phyloP scores from a whole-genome alignment of 2,113 vertebrate species.

The Microcebus jonahi region DNA sequence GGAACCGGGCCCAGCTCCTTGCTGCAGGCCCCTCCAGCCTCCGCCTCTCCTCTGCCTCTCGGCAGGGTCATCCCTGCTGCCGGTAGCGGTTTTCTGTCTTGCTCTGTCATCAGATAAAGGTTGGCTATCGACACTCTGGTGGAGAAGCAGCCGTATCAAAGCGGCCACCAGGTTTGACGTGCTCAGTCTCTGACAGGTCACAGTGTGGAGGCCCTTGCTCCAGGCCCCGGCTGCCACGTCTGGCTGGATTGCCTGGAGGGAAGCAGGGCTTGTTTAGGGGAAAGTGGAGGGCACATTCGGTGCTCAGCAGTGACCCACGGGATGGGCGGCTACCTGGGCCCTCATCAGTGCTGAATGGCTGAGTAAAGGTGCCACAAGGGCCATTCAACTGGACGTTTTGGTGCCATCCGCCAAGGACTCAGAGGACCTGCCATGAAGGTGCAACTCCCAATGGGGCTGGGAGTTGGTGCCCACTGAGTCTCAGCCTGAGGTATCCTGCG shows the following conservation, averaged over 20 bases:
- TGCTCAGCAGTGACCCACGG: background rate
- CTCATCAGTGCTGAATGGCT: background rate
- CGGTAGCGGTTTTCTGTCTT: background rate
- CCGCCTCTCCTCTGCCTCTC: accelerated
- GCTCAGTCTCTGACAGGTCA: background rate
- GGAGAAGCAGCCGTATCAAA: background rate
- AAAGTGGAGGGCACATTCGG: background rate
- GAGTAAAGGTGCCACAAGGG: background rate
- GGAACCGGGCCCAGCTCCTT: background rate
- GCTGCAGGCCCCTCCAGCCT: accelerated
- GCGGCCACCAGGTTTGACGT: background rate
- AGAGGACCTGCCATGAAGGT: too few species aligned
- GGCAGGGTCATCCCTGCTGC: accelerated
- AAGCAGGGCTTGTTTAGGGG: background rate
- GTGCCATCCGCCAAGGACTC: too few species aligned
- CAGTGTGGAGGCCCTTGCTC: background rate
- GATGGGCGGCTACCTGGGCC: background rate
- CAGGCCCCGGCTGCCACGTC: background rate
- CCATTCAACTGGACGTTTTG: accelerated
- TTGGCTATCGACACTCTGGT: background rate
- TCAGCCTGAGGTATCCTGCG: too few species aligned
- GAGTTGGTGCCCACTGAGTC: accelerated
- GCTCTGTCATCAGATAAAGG: background rate
- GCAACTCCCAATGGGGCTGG: accelerated
- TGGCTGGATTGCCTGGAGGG: background rate